Evolutionary conservation across 2,113 vertebrate species (phyloP), one percentile per base, ranked within the genome.

Genomic region (Podarcis raffonei): DNA sequence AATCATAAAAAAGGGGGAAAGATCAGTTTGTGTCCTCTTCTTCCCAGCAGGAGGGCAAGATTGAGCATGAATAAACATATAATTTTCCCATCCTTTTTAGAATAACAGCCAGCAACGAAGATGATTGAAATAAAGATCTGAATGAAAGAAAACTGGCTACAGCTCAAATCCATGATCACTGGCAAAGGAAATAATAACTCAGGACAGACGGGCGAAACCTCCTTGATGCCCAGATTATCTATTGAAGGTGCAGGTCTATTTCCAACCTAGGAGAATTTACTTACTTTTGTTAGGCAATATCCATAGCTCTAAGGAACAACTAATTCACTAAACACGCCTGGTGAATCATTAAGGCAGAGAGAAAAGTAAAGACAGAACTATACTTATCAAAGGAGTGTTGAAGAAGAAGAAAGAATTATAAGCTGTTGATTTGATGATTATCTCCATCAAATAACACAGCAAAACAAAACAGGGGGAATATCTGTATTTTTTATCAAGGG

Each of bases 261-360:
- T 92, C 11, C 77, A 20, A 1, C 65, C 83, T 83, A 84, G 83
- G 85, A 1, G 68, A 3, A 4, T 87, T 23, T 37, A 68, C 90
- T 91, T 91, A 65, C 94, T 93, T 88, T 57, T 66, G 62, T 85
- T 84, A 83, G 37, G 68, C 86, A 85, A 86, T 86, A 83, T 35
- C 32, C 25, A 72, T 78, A 88, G 16, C 71, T 90, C n/a, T 39
- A 86, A 78, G 53, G 30, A 91, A 90, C 86, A 88, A 22, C 6
- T 39, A 92, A 88, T 87, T 69, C 66, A 22, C 6, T 39, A 92
- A 88, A 88, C 86, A 74, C 59, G 69, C 86, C 82, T 83, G 57
- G 84, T 85, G 75, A 68, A 87, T 86, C 90, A 87, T 65, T 84
- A 90, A 88, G 48, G 89, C 77, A 59, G 91, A 83, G 37, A 80